These are phyloP conservation scores for Clavelina lepadiformis DNA, from an alignment of 23 tunicate species.

Conservation along the genomic window DNA sequence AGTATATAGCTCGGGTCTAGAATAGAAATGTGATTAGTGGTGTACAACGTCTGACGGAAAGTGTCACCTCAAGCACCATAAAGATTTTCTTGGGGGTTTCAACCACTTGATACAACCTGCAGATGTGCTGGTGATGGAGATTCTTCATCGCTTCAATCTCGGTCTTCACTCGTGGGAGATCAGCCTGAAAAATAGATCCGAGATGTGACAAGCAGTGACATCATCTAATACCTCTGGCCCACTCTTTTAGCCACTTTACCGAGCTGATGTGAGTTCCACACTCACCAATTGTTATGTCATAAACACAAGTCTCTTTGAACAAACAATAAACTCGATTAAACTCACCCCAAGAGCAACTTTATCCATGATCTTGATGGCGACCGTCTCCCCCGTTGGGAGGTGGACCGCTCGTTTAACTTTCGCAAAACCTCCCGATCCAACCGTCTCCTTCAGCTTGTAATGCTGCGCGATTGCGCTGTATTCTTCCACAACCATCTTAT, in stretches of 20 bases:
- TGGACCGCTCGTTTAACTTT: slow-evolving; percentile 97
- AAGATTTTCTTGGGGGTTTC: slow-evolving; percentile 79
- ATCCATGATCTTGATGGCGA: slow-evolving; percentile 93
- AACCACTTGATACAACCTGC: slow-evolving; percentile 92
- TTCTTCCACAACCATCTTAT: slow-evolving; percentile 60
- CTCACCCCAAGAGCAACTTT: slow-evolving; percentile 82
- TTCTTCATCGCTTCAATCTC: slow-evolving; percentile 97
- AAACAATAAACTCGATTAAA: too few species aligned
- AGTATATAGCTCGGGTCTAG: too few species aligned
- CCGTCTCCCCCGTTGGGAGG: slow-evolving; percentile 96
- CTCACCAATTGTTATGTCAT: too few species aligned
- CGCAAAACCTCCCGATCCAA: slow-evolving; percentile 98
- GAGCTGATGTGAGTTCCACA: too few species aligned
- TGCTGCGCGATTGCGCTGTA: slow-evolving; percentile 48
- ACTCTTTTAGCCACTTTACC: background rate
- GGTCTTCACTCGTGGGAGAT: slow-evolving; percentile 91
- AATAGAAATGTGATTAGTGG: too few species aligned
- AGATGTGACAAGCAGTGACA: background rate
- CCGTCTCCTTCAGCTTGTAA: slow-evolving; percentile 84
- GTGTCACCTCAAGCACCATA: slow-evolving; percentile 81
- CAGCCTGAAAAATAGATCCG: slow-evolving; percentile 37
- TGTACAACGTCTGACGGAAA: too few species aligned
- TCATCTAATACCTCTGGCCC: background rate
- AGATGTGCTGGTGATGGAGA: slow-evolving; percentile 90
- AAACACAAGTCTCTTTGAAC: too few species aligned